phyloP scores from a whole-genome alignment of 2,888 invertebrate species.

The Drosophila borborema region DNA sequence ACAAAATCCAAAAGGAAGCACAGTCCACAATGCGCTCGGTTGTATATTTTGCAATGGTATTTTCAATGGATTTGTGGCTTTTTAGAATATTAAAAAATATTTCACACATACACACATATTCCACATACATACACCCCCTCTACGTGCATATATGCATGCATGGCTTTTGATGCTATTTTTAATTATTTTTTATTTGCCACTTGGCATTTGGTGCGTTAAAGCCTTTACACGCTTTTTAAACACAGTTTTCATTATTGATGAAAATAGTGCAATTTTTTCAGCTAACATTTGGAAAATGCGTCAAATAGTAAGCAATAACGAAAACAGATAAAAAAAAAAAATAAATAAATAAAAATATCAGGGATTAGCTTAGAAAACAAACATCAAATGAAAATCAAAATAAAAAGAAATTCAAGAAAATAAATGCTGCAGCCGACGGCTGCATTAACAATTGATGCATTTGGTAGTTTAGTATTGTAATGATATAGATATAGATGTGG shows the following conservation, averaged over 20 bases:
- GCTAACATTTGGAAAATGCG: conserved; percentile 35
- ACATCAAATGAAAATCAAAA: conserved; percentile 30
- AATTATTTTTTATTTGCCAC: conserved; percentile 22
- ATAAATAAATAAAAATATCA: conserved; percentile 1
- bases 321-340: conserved; percentile 1
- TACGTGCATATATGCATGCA: not conserved
- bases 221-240: conserved; percentile 75
- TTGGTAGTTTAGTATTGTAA: conserved; percentile 4
- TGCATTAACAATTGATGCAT: conserved; percentile 43
- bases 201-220: conserved; percentile 56
- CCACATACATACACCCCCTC: not conserved
- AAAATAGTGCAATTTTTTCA: conserved; percentile 58
- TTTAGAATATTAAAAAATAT: conserved; percentile 75
- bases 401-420: conserved; percentile 26
- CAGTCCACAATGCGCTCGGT: conserved; percentile 34
- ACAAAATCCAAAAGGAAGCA: conserved; percentile 5
- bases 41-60: conserved; percentile 48
- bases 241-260: conserved; percentile 74
- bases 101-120: conserved; percentile 31
- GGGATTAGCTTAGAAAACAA: conserved; percentile 48
- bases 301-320: conserved; percentile 37
- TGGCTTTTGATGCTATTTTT: conserved; percentile 4
- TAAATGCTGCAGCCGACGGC: conserved; percentile 38
- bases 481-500: conserved; percentile 1
- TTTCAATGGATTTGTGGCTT: conserved; percentile 73